Percentiles rank a stretch among this genome's conserved stretches.
Conservation (phyloP, 2,888 invertebrate genomes). For the Stratiomys singularior region DNA sequence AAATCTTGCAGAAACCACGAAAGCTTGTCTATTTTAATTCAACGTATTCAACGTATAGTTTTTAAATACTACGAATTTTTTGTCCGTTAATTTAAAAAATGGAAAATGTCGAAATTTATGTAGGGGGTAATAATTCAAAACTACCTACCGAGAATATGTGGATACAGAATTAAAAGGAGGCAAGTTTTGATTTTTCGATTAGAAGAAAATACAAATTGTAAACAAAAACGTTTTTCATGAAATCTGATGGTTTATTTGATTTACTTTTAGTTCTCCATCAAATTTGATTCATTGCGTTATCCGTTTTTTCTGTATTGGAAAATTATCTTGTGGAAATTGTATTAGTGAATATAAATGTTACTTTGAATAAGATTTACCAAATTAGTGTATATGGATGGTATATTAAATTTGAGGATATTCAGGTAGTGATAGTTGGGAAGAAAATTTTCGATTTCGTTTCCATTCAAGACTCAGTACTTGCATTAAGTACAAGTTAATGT, state of each 20-base stretch:
- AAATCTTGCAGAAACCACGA: slow-evolving; percentile 3
- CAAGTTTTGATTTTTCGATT: slow-evolving; percentile 22
- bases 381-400: background rate
- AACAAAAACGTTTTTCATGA: background rate
- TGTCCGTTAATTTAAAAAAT: background rate
- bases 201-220: slow-evolving; percentile 9
- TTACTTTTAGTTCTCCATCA: background rate
- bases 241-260: background rate
- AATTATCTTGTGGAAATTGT: slow-evolving; percentile 28
- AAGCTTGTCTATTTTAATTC: slow-evolving; percentile 40
- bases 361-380: slow-evolving; percentile 34
- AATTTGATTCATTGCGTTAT: background rate
- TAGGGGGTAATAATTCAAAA: background rate
- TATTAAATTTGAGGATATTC: no score
- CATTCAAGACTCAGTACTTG: no score
- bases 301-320: slow-evolving; percentile 9
- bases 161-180: slow-evolving; percentile 9
- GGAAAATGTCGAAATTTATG: no score
- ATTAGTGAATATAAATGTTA: slow-evolving; percentile 40
- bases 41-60: background rate
- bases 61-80: slow-evolving; percentile 7
- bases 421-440: no score
- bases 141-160: background rate
- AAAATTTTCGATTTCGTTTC: no score
- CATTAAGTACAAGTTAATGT: no score